Evolutionary conservation across 2,797 vertebrate species (phyloP).

Genomic region (Cephalopachus bancanus): DNA sequence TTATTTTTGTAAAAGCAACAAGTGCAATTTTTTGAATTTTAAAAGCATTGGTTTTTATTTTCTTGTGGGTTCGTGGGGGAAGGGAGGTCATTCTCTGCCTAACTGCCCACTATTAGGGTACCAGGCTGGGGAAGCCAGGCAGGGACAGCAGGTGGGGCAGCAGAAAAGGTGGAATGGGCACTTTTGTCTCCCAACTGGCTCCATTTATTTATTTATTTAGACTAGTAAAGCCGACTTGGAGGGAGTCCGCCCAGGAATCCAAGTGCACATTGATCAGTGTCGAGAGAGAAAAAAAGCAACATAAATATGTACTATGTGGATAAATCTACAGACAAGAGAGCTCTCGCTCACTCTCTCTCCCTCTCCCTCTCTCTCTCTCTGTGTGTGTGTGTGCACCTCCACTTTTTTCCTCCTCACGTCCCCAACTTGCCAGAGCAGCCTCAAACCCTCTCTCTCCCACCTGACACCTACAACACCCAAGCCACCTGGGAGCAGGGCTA

Average conservation of each 20-base stretch:
- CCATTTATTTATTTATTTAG: slow-evolving; percentile 84
- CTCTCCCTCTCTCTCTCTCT: slow-evolving; percentile 56
- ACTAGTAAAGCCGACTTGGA: slow-evolving; percentile 74
- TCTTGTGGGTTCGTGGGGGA: slow-evolving; percentile 66
- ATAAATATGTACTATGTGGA: slow-evolving; percentile 83
- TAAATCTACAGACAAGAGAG: slow-evolving; percentile 82
- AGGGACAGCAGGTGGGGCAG: slow-evolving; percentile 82
- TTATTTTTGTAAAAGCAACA: slow-evolving; percentile 77
- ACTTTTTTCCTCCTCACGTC: slow-evolving; percentile 77
- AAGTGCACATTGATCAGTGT: slow-evolving; percentile 81
- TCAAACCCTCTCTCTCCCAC: slow-evolving; percentile 55
- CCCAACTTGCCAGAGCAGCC: slow-evolving; percentile 77
- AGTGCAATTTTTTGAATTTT: slow-evolving; percentile 80
- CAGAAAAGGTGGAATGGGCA: slow-evolving; percentile 81
- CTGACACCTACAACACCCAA: slow-evolving; percentile 31
- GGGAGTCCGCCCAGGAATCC: slow-evolving; percentile 70
- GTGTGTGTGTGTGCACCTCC: slow-evolving; percentile 68
- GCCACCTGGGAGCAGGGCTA: slow-evolving; percentile 64
- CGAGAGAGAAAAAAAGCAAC: slow-evolving; percentile 79
- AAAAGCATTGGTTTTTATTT: slow-evolving; percentile 80
- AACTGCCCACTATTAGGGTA: slow-evolving; percentile 72
- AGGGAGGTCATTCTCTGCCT: slow-evolving; percentile 38
- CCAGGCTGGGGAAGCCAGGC: slow-evolving; percentile 72
- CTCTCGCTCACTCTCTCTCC: slow-evolving; percentile 42
- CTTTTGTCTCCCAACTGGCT: slow-evolving; percentile 79